phyloP scores from a whole-genome alignment of 2,888 invertebrate species.

The Geophilus truncorum region DNA sequence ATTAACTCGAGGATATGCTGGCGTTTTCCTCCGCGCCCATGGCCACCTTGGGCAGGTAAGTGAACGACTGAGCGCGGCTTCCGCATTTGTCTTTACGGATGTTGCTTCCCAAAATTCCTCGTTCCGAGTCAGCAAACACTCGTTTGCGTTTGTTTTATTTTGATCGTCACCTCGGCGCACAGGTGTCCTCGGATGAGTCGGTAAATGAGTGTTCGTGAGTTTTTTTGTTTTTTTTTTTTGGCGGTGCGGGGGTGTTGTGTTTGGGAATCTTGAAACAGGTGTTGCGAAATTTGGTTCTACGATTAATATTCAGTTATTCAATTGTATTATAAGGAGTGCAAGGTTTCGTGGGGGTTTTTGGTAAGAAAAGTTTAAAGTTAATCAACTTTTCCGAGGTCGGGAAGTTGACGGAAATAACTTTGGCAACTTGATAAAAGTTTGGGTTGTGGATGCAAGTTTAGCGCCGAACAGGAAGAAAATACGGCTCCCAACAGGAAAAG shows the following conservation, averaged over 20 bases:
- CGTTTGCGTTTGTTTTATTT: not conserved
- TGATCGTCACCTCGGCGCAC: not conserved
- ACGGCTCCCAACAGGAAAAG: not conserved
- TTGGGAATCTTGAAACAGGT: not conserved
- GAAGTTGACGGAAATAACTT: not conserved
- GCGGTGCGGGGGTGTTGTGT: not conserved
- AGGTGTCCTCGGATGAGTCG: not conserved
- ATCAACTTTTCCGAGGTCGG: not conserved
- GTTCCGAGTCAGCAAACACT: not conserved
- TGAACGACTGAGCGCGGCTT: not conserved
- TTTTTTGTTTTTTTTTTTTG: not conserved
- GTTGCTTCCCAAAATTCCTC: not conserved
- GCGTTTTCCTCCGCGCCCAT: constrained; percentile 8
- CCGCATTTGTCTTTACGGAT: not conserved
- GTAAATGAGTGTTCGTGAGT: too few relatives aligned
- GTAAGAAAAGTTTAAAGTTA: not conserved
- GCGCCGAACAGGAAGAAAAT: not conserved
- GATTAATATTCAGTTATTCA: not conserved
- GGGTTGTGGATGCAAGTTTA: not conserved
- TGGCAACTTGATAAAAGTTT: not conserved
- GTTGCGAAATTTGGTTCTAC: not conserved
- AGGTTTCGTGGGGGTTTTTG: not conserved
- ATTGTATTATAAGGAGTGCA: not conserved
- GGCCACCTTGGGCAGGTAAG: constrained; percentile 7
- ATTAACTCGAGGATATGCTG: not conserved